A percentile compares a stretch with the other conserved stretches of the same genome.
These are phyloP conservation scores for Zaprionus obscuricornis DNA, from an alignment of 2,888 invertebrate genomes.

Conservation along the genomic window DNA sequence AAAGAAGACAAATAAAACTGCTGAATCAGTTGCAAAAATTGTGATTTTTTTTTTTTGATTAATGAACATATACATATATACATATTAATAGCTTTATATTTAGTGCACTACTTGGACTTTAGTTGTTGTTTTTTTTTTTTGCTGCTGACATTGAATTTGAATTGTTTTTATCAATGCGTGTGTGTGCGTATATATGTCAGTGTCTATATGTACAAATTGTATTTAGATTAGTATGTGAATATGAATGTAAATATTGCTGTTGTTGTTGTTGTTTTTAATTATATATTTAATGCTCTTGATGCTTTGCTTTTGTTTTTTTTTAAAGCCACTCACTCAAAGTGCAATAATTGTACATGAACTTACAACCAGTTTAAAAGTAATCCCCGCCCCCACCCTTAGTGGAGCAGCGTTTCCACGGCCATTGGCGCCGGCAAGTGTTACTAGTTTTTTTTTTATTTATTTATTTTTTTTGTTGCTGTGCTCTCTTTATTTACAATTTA, in stretches of 20 bases:
- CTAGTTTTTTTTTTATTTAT: no score
- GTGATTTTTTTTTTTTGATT: conserved; percentile 7
- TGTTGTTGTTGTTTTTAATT: conserved; percentile 35
- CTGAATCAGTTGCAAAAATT: conserved; percentile 39
- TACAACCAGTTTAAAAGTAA: conserved; percentile 37
- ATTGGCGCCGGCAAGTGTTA: no score
- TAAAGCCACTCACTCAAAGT: conserved; percentile 60
- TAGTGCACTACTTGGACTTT: conserved; percentile 30
- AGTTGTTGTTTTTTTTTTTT: no score
- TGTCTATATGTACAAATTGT: neutral
- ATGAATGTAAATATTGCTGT: conserved; percentile 17
- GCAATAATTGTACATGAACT: conserved; percentile 72
- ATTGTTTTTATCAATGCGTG: conserved; percentile 17
- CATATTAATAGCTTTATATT: conserved; percentile 38
- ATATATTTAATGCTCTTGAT: conserved; percentile 52
- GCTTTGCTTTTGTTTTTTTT: no score
- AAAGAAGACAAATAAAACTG: conserved; percentile 21
- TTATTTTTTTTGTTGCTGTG: no score
- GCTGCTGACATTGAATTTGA: conserved; percentile 61
- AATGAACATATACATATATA: neutral
- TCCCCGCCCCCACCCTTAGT: neutral
- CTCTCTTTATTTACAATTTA: no score
- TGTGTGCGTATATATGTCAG: conserved; percentile 14
- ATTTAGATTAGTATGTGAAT: conserved; percentile 6
- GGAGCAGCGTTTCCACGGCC: no score